phyloP scores from a whole-genome alignment of 64 coral and sea anemone genomes.

The Montipora capricornis region DNA sequence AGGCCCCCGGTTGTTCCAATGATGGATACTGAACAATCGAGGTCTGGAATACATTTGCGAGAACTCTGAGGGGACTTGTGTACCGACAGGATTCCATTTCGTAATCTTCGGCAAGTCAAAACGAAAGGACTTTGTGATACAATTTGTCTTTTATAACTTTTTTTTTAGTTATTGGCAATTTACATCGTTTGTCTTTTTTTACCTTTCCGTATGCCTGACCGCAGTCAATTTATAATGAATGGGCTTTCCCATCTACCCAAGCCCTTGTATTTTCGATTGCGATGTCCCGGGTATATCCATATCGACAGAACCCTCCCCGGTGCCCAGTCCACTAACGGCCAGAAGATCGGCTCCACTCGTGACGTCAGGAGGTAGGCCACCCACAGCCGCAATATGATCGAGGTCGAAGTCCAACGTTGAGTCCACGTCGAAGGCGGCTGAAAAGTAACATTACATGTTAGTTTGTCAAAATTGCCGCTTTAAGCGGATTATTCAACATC shows the following conservation, averaged over 20 bases:
- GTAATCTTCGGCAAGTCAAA: no score
- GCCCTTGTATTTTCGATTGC: slow-evolving; percentile 20
- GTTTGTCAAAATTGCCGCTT: not conserved
- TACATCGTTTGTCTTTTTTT: no score
- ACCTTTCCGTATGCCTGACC: no score
- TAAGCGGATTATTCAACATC: not conserved
- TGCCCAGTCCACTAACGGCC: slow-evolving; percentile 47
- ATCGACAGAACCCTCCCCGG: not conserved
- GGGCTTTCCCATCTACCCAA: not conserved
- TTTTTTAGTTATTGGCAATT: no score
- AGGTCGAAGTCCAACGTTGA: slow-evolving; percentile 70
- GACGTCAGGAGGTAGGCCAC: slow-evolving; percentile 21
- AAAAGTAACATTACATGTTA: not conserved
- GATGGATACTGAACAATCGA: no score
- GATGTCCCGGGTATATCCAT: slow-evolving; percentile 25
- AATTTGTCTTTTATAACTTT: no score
- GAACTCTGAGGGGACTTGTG: no score
- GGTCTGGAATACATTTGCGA: no score
- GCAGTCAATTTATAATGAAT: not conserved
- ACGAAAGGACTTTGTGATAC: no score
- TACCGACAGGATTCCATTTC: no score
- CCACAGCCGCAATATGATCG: slow-evolving; percentile 46
- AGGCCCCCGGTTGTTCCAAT: no score
- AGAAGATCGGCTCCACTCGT: not conserved
- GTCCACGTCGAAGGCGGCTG: slow-evolving; percentile 68